phyloP scores from a whole-genome alignment of 2,888 invertebrate species.

The Caenorhabditis japonica region DNA sequence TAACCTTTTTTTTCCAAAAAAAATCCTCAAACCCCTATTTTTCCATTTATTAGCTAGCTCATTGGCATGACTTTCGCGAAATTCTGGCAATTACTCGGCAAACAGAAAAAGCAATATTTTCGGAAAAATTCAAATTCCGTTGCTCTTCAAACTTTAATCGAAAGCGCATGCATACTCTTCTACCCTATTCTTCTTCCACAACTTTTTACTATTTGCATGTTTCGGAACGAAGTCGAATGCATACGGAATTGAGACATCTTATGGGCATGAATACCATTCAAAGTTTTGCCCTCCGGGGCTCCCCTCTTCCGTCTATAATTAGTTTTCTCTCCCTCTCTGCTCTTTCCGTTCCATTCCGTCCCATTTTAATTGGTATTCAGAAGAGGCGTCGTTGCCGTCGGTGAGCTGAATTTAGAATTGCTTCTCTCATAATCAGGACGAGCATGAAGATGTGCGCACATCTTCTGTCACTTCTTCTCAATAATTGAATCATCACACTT shows the following conservation, averaged over 20 bases:
- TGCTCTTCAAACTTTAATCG: conserved; percentile 16
- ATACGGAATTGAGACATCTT: conserved; percentile 31
- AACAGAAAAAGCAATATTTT: too few relatives aligned
- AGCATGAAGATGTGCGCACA: conserved; percentile 46
- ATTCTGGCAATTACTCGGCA: too few relatives aligned
- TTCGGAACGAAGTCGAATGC: conserved; percentile 51
- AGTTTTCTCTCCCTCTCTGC: conserved; percentile 21
- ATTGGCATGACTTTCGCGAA: too few relatives aligned
- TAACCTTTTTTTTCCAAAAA: too few relatives aligned
- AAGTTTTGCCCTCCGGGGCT: conserved; percentile 15
- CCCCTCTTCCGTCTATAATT: conserved; percentile 28
- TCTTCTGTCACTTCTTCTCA: conserved; percentile 26
- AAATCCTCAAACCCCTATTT: too few relatives aligned
- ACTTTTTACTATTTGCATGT: conserved; percentile 39
- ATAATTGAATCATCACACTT: conserved; percentile 53
- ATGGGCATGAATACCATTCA: conserved; percentile 37
- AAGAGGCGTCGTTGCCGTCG: conserved; percentile 3
- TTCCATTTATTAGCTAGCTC: too few relatives aligned
- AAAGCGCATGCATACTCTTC: conserved; percentile 28
- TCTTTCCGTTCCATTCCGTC: conserved; percentile 8
- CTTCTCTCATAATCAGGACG: conserved; percentile 38
- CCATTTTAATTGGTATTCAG: conserved; percentile 49
- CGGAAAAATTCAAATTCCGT: too few relatives aligned
- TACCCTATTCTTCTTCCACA: conserved; percentile 1
- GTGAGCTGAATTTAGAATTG: conserved; percentile 25